Conservation (phyloP, 2,113 vertebrate species). For the Terrapene triunguis region DNA sequence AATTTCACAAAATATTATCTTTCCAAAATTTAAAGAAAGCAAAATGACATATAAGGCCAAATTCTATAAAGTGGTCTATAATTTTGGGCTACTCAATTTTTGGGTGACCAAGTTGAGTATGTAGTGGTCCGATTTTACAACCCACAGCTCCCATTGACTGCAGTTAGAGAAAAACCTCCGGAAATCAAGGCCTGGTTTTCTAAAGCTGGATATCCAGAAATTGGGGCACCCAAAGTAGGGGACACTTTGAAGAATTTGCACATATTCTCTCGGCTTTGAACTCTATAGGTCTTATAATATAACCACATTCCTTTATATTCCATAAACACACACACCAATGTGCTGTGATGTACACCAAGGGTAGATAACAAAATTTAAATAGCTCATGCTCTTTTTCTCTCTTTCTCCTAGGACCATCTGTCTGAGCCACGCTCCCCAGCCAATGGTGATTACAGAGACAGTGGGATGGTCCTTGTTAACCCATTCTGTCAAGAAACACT, state of each 20-base stretch:
- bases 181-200: not conserved
- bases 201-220: not conserved
- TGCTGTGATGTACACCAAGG: accelerated
- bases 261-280: not conserved
- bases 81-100: not conserved
- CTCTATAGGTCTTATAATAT: not conserved
- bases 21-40: not conserved
- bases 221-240: not conserved
- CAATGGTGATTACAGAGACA: slow-evolving; percentile 94
- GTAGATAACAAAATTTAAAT: accelerated
- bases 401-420: slow-evolving; percentile 87
- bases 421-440: slow-evolving; percentile 93
- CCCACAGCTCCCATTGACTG: not conserved
- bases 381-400: slow-evolving; percentile 37
- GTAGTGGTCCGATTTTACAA: not conserved
- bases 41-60: not conserved
- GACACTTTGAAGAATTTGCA: not conserved
- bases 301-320: not conserved
- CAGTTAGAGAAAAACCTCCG: not conserved
- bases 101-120: not conserved
- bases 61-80: not conserved
- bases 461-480: slow-evolving; percentile 97
- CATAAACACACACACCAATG: accelerated
- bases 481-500: slow-evolving; percentile 98
- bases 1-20: not conserved